Percentiles rank a stretch among this genome's conserved stretches.
Evolutionary conservation across 2,888 invertebrate species (phyloP).

Genomic region (Oscheius sp.): DNA sequence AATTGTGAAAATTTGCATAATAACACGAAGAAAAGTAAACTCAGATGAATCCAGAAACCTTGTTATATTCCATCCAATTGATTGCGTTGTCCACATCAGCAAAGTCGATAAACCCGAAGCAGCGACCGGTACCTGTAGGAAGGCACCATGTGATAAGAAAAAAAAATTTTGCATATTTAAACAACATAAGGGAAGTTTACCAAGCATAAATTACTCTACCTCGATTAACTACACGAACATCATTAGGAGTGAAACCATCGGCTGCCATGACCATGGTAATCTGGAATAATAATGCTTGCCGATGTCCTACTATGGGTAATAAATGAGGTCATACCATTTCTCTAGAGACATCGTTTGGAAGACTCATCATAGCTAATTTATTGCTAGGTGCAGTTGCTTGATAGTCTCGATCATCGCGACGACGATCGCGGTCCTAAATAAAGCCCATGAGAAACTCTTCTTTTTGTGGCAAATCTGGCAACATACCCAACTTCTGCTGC

Average conservation of each 20-base stretch:
- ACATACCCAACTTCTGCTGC: conserved; percentile 36
- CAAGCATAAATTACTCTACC: not conserved
- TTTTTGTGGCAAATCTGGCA: not conserved
- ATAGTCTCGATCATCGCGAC: conserved; percentile 17
- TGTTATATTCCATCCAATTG: conserved; percentile 89
- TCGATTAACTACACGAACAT: conserved; percentile 44
- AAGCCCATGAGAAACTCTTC: not conserved
- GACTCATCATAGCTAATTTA: conserved; percentile 43
- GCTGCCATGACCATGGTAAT: conserved; percentile 42
- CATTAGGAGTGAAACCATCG: conserved; percentile 46
- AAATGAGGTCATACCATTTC: conserved; percentile 15
- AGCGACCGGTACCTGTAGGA: conserved; percentile 80
- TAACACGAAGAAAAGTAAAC: not conserved
- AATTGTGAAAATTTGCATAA: not conserved
- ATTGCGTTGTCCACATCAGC: conserved; percentile 85
- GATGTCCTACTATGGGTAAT: too few species aligned
- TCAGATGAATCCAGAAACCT: conserved; percentile 75
- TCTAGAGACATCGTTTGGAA: conserved; percentile 46
- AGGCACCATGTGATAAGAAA: conserved; percentile 4
- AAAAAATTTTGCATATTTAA: not conserved
- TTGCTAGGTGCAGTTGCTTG: conserved; percentile 33
- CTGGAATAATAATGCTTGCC: conserved; percentile 23
- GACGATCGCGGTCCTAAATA: conserved; percentile 26
- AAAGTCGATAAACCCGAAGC: conserved; percentile 94
- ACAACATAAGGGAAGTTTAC: not conserved